Evolutionary conservation across 1,140 invertebrate species (phyloP).

Genomic region (Leptinotarsa texana): DNA sequence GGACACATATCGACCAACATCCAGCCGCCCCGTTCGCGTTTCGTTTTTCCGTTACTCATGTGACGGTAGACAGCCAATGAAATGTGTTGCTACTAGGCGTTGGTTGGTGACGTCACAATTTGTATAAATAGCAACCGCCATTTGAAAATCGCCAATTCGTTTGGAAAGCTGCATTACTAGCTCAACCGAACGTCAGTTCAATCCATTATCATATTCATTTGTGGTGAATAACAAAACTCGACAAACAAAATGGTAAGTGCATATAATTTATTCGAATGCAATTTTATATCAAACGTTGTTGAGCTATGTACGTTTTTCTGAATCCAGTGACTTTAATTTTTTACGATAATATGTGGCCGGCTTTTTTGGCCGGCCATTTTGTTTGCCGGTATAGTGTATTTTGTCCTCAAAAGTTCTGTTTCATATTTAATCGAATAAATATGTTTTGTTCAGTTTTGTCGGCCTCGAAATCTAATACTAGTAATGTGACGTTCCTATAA

Average conservation of each 20-base stretch:
- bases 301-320: background rate
- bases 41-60: slow-evolving; percentile 34
- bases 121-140: slow-evolving; percentile 34
- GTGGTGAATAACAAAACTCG: slow-evolving; percentile 26
- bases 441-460: too few relatives aligned
- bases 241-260: slow-evolving; percentile 39
- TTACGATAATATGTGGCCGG: background rate
- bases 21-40: slow-evolving; percentile 4
- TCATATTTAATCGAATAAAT: too few relatives aligned
- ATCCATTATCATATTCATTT: slow-evolving; percentile 23
- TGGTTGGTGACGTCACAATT: slow-evolving; percentile 35
- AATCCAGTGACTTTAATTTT: background rate
- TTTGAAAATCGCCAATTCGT: slow-evolving; percentile 15
- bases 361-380: slow-evolving; percentile 15
- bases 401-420: too few relatives aligned
- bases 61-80: slow-evolving; percentile 25
- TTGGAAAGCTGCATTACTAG: slow-evolving; percentile 37
- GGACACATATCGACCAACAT: background rate
- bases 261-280: slow-evolving; percentile 6
- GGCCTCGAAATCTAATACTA: too few relatives aligned
- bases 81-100: slow-evolving; percentile 25
- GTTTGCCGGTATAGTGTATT: slow-evolving; percentile 3
- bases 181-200: slow-evolving; percentile 29
- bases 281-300: background rate
- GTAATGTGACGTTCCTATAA: too few relatives aligned